phyloP scores from a whole-genome alignment of 2,888 invertebrate genomes.

The Melieria omissa region DNA sequence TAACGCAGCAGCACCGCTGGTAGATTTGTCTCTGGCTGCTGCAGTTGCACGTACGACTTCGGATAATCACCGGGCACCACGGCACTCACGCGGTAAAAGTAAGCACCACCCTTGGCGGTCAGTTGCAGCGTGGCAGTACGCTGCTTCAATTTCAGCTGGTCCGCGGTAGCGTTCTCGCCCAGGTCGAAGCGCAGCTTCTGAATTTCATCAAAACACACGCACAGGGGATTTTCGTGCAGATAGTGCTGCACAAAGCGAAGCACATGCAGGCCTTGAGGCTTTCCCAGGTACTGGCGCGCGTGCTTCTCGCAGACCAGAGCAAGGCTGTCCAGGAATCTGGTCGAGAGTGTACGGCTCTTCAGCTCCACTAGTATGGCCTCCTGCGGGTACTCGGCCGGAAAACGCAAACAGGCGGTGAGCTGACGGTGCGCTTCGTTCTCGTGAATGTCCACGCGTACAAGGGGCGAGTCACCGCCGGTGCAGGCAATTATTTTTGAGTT shows the following conservation, averaged over 20 bases:
- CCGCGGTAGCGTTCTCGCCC: constrained; percentile 60
- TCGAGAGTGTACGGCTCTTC: constrained; percentile 76
- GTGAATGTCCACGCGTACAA: constrained; percentile 76
- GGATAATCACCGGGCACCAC: constrained; percentile 76
- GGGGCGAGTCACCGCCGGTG: constrained; percentile 72
- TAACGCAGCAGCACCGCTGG: constrained; percentile 72
- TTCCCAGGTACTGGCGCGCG: constrained; percentile 72
- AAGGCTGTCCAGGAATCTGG: constrained; percentile 73
- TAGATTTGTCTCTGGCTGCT: constrained; percentile 74
- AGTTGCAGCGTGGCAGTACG: constrained; percentile 73
- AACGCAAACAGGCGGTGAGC: constrained; percentile 74
- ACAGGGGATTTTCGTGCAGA: constrained; percentile 53
- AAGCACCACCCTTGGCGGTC: constrained; percentile 71
- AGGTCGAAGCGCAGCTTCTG: constrained; percentile 70
- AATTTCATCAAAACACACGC: constrained; percentile 73
- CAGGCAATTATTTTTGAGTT: constrained; percentile 75
- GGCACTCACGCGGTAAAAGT: constrained; percentile 72
- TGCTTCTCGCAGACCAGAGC: constrained; percentile 72
- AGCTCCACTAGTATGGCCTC: constrained; percentile 73
- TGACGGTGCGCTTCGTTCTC: constrained; percentile 71
- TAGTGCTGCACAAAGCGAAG: constrained; percentile 74
- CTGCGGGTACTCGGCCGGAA: constrained; percentile 73
- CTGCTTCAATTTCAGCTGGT: constrained; percentile 76
- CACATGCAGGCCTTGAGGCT: constrained; percentile 71
- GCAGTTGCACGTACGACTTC: constrained; percentile 65